Evolutionary conservation across 2,888 invertebrate species (phyloP).

Genomic region (Phalera bucephala): DNA sequence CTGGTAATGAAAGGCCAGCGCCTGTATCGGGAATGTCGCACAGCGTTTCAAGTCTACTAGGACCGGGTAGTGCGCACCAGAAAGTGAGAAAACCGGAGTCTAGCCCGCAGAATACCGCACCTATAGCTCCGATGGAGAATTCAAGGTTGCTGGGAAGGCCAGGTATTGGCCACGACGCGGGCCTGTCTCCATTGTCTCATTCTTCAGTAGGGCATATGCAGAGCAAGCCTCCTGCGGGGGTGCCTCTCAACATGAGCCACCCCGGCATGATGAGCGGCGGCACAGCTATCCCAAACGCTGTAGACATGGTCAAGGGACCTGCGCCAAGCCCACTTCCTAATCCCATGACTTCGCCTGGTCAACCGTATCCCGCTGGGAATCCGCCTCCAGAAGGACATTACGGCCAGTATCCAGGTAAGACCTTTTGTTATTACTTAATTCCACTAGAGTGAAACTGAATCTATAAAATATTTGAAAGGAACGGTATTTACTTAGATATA

Average conservation of each 20-base stretch:
- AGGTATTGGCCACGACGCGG: constrained; percentile 32
- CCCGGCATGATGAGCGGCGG: constrained; percentile 48
- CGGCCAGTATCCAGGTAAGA: constrained; percentile 70
- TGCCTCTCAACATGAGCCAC: constrained; percentile 47
- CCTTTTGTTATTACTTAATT: too few species aligned
- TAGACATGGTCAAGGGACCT: constrained; percentile 36
- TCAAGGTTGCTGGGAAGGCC: constrained; percentile 17
- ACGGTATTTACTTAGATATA: too few species aligned
- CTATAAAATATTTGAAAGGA: too few species aligned
- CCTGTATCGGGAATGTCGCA: constrained; percentile 59
- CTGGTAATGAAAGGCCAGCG: constrained; percentile 38
- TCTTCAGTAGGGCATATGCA: constrained; percentile 21
- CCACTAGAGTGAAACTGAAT: too few species aligned
- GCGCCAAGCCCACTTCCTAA: constrained; percentile 37
- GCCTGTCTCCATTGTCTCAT: constrained; percentile 28
- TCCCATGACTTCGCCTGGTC: constrained; percentile 40
- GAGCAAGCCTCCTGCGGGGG: constrained; percentile 17
- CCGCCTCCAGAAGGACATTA: constrained; percentile 61
- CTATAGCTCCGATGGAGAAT: constrained; percentile 41
- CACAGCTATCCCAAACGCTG: constrained; percentile 36
- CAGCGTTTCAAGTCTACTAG: constrained; percentile 71
- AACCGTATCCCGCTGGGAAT: constrained; percentile 46
- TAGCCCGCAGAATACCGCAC: constrained; percentile 26
- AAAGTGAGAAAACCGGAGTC: constrained; percentile 42
- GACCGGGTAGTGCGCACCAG: constrained; percentile 35